Evolutionary conservation across 2,888 invertebrate species (phyloP).

Genomic region (Epirrita christyi): DNA sequence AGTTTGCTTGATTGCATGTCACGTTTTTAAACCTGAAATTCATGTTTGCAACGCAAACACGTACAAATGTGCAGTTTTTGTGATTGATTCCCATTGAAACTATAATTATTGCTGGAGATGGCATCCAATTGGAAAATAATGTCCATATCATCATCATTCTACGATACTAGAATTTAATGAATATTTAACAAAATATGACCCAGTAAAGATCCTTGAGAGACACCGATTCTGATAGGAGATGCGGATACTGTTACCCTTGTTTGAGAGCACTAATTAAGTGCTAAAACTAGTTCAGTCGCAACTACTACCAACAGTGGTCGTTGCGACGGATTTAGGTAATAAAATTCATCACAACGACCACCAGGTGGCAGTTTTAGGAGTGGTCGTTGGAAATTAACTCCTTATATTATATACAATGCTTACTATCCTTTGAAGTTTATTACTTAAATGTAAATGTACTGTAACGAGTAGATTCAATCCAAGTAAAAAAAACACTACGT

Average conservation of each 20-base stretch:
- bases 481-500: no score
- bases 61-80: constrained; percentile 26
- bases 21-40: constrained; percentile 31
- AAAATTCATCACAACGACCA: no score
- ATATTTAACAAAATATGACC: neutral
- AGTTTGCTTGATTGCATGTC: constrained; percentile 30
- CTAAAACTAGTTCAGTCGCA: no score
- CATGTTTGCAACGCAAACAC: constrained; percentile 29
- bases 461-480: no score
- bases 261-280: no score
- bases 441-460: no score
- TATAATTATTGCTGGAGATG: neutral
- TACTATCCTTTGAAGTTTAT: no score
- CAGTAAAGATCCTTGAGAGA: neutral
- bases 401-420: no score
- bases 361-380: no score
- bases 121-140: constrained; percentile 5
- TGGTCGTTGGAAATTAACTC: no score
- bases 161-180: neutral
- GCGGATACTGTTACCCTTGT: neutral
- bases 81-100: constrained; percentile 12
- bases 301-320: no score
- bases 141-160: neutral
- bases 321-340: no score
- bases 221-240: neutral